Evolutionary conservation across 2,113 vertebrate species (phyloP).

Genomic region (Perca schrenkii): DNA sequence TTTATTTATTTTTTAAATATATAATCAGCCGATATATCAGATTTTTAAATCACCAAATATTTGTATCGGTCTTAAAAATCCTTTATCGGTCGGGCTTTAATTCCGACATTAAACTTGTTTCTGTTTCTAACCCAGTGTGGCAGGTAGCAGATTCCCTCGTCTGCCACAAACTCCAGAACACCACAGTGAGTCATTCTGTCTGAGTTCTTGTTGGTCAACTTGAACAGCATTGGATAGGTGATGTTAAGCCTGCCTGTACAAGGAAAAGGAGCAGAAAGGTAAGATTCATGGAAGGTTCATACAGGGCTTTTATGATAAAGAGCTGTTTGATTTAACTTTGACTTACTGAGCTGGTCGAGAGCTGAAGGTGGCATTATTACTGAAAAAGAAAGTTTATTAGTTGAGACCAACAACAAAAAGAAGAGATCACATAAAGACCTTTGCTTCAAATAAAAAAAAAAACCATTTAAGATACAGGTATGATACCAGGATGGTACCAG

Average conservation of each 20-base stretch:
- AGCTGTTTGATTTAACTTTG: not conserved
- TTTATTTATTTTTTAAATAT: too few species aligned
- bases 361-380: constrained; percentile 99
- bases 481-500: not conserved
- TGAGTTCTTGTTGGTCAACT: constrained; percentile 97
- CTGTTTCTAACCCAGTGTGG: constrained; percentile 94
- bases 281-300: not conserved
- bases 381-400: constrained; percentile 69
- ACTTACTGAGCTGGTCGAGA: constrained; percentile 99
- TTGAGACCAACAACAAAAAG: not conserved
- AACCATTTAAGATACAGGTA: too few species aligned
- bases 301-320: not conserved
- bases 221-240: constrained; percentile 99
- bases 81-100: too few species aligned
- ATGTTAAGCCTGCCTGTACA: constrained; percentile 94
- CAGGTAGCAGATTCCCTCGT: constrained; percentile 98
- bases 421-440: not conserved
- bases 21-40: too few species aligned
- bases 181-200: constrained; percentile 98
- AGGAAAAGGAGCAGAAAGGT: not conserved
- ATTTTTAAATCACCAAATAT: too few species aligned
- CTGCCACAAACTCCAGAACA: constrained; percentile 97
- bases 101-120: not conserved
- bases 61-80: too few species aligned
- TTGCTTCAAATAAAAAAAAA: not conserved